Percentiles rank a stretch among this genome's conserved stretches.
phyloP scores from a whole-genome alignment of 2,797 vertebrate species.

The Lagorchestes hirsutus region DNA sequence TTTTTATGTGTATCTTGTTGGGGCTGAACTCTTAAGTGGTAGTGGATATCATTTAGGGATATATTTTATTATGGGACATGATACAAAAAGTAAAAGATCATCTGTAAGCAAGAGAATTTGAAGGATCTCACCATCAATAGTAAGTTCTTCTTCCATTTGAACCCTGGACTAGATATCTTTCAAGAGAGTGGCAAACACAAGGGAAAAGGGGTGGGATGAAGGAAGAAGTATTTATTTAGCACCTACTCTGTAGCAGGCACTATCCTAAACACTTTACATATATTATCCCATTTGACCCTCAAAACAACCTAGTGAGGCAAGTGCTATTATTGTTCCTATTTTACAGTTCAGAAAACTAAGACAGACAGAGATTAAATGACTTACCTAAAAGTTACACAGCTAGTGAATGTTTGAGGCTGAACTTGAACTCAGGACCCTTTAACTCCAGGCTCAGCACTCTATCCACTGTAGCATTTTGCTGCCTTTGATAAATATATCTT shows the following conservation, averaged over 20 bases:
- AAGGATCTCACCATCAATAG: neutral
- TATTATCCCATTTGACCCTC: neutral
- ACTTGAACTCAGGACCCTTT: neutral
- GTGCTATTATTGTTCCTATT: neutral
- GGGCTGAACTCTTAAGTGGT: neutral
- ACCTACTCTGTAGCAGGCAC: neutral
- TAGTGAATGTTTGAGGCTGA: neutral
- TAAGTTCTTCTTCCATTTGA: neutral
- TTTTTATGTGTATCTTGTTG: neutral
- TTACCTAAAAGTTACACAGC: neutral
- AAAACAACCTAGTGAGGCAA: too few relatives aligned
- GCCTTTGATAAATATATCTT: neutral
- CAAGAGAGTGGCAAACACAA: neutral
- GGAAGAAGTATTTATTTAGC: neutral
- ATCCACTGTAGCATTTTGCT: neutral
- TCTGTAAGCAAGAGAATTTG: neutral
- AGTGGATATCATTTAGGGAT: neutral
- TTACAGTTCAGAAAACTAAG: neutral
- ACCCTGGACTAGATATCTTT: neutral
- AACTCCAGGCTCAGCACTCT: neutral
- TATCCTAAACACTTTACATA: neutral
- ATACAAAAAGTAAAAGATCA: neutral
- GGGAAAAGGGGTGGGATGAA: too few relatives aligned
- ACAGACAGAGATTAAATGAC: neutral
- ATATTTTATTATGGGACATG: neutral